These are phyloP conservation scores for Tigriopus californicus DNA, from an alignment of 2,888 invertebrate species.

Conservation along the genomic window DNA sequence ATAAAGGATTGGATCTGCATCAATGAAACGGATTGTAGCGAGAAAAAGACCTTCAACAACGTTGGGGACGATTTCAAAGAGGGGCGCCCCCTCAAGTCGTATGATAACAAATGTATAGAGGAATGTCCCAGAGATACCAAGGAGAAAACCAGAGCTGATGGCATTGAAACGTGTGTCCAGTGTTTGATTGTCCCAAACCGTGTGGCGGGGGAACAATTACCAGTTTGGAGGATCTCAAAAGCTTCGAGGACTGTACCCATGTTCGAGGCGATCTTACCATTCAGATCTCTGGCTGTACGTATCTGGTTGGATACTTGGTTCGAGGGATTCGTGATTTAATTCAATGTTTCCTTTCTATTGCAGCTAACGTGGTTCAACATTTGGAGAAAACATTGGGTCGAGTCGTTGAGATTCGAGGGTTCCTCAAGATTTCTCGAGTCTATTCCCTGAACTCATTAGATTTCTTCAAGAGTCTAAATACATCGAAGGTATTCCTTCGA, in stretches of 20 bases:
- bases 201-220: constrained; percentile 57
- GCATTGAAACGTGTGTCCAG: constrained; percentile 14
- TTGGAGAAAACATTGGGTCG: constrained; percentile 57
- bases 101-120: constrained; percentile 42
- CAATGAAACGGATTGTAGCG: not conserved
- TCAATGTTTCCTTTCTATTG: constrained; percentile 16
- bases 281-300: constrained; percentile 48
- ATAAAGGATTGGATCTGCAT: constrained; percentile 9
- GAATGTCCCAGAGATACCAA: constrained; percentile 45
- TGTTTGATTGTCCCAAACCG: constrained; percentile 61
- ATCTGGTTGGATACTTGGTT: constrained; percentile 21
- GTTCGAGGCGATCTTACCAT: constrained; percentile 68
- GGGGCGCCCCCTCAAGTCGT: constrained; percentile 32
- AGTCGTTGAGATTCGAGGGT: constrained; percentile 63
- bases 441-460: constrained; percentile 64
- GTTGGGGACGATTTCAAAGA: constrained; percentile 32
- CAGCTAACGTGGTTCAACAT: constrained; percentile 13
- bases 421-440: constrained; percentile 62
- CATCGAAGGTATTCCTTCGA: constrained; percentile 41
- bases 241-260: constrained; percentile 64
- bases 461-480: constrained; percentile 53
- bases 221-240: constrained; percentile 58
- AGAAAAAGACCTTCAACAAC: constrained; percentile 20
- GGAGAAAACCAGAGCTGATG: constrained; percentile 19
- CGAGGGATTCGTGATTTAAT: constrained; percentile 15